Conservation (phyloP, 2,113 vertebrate genomes). For the Neotragus pygmaeus region DNA sequence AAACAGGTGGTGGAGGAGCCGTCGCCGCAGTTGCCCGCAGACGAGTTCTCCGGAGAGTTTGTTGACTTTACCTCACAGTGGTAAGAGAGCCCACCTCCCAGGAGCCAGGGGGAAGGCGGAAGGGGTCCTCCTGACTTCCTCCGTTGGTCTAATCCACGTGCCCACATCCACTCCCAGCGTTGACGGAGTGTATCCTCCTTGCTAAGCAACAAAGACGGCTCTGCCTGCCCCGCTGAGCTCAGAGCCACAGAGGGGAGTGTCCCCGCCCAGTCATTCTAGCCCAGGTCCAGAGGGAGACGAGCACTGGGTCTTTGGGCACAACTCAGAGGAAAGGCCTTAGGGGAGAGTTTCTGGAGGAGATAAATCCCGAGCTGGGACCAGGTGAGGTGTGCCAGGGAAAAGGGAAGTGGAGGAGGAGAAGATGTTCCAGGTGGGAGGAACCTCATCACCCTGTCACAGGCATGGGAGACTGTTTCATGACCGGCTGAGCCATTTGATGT, state of each 20-base stretch:
- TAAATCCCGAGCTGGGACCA: background rate
- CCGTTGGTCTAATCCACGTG: background rate
- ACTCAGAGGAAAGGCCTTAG: background rate
- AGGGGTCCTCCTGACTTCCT: background rate
- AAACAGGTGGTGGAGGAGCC: constrained; percentile 98
- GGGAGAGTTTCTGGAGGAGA: background rate
- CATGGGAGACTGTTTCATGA: background rate
- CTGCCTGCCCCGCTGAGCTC: background rate
- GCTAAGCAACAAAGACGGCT: background rate
- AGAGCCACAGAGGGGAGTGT: background rate
- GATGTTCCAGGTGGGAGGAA: background rate
- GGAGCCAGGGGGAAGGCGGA: fast-evolving
- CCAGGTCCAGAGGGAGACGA: background rate
- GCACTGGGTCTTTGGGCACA: background rate
- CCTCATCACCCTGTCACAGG: background rate
- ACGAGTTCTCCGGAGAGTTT: constrained; percentile 92
- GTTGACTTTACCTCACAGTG: constrained; percentile 96
- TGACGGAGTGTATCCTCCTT: background rate
- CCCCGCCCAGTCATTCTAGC: fast-evolving
- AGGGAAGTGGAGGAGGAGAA: background rate
- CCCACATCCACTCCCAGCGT: background rate
- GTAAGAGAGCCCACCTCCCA: constrained; percentile 70
- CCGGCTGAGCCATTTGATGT: background rate
- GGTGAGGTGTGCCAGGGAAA: background rate
- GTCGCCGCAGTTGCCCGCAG: constrained; percentile 90